These are phyloP conservation scores for Spodoptera picta DNA, from an alignment of 2,888 invertebrate species.

Conservation along the genomic window DNA sequence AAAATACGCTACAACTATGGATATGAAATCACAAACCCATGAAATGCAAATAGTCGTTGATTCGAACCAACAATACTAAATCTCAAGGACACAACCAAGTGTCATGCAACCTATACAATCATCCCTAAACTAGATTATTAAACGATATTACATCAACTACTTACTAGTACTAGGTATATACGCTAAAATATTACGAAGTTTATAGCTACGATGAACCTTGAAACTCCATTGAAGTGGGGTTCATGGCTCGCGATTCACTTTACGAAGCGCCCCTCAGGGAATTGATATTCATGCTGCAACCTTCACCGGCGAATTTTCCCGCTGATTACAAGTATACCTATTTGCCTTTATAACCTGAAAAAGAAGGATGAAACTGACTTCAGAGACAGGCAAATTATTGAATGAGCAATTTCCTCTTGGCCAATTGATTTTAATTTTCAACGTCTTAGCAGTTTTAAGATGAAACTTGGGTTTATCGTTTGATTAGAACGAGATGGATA, in stretches of 20 bases:
- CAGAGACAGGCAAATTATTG: slow-evolving; percentile 28
- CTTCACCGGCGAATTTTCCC: slow-evolving; percentile 45
- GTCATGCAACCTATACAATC: not conserved
- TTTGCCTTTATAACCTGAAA: slow-evolving; percentile 41
- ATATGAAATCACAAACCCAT: too few relatives aligned
- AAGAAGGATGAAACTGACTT: slow-evolving; percentile 28
- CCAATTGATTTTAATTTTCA: slow-evolving; percentile 33
- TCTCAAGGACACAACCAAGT: too few relatives aligned
- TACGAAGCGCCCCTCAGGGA: slow-evolving; percentile 44
- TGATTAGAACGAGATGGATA: not conserved
- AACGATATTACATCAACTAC: slow-evolving; percentile 14
- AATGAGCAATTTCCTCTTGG: slow-evolving; percentile 42
- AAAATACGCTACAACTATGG: too few relatives aligned
- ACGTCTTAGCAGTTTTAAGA: slow-evolving; percentile 12
- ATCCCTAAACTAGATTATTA: slow-evolving; percentile 13
- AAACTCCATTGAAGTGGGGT: slow-evolving; percentile 36
- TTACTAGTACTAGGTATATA: not conserved
- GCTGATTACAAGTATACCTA: slow-evolving; percentile 35
- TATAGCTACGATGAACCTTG: slow-evolving; percentile 43
- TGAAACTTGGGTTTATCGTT: slow-evolving; percentile 6
- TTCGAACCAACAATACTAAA: too few relatives aligned
- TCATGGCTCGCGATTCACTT: slow-evolving; percentile 51
- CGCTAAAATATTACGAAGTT: slow-evolving; percentile 43
- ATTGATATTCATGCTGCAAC: slow-evolving; percentile 56
- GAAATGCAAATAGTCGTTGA: too few relatives aligned